A percentile compares a stretch with the other conserved stretches of the same genome.
These are phyloP conservation scores for Campopleginae sp. DNA, from an alignment of 2,888 invertebrate genomes.

Conservation along the genomic window DNA sequence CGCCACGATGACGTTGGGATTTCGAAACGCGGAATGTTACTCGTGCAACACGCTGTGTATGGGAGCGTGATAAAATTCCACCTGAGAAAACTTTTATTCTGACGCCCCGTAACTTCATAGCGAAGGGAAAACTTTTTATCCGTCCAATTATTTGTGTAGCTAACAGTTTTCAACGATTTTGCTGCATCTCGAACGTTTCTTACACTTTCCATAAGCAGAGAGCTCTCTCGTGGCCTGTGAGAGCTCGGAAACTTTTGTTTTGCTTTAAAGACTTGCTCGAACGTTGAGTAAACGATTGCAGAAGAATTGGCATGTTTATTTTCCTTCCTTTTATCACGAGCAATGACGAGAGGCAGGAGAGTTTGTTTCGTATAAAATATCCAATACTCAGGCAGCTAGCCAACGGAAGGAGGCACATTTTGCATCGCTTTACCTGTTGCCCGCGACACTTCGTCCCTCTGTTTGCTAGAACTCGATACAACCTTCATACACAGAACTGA, in stretches of 20 bases:
- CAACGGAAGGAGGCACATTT: background rate
- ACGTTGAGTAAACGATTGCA: background rate
- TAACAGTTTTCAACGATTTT: constrained; percentile 5
- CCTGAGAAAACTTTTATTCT: background rate
- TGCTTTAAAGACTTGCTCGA: background rate
- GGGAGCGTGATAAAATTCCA: background rate
- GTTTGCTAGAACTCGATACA: constrained; percentile 28
- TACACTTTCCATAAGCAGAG: background rate
- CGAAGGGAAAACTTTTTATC: background rate
- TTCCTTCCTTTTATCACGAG: background rate
- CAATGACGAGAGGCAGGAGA: background rate
- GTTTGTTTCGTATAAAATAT: background rate
- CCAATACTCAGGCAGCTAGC: background rate
- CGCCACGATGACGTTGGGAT: background rate
- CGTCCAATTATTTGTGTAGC: constrained; percentile 9
- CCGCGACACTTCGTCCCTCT: constrained; percentile 15
- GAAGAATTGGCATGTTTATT: background rate
- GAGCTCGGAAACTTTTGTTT: background rate
- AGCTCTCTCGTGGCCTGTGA: background rate
- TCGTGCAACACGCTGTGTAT: background rate
- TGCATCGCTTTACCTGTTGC: constrained; percentile 12
- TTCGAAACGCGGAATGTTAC: background rate
- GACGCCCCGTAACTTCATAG: background rate
- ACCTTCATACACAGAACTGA: constrained; percentile 38
- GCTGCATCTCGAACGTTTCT: background rate